These are phyloP conservation scores for Pyrrhia umbra DNA, from an alignment of 2,888 invertebrate species.

Conservation along the genomic window DNA sequence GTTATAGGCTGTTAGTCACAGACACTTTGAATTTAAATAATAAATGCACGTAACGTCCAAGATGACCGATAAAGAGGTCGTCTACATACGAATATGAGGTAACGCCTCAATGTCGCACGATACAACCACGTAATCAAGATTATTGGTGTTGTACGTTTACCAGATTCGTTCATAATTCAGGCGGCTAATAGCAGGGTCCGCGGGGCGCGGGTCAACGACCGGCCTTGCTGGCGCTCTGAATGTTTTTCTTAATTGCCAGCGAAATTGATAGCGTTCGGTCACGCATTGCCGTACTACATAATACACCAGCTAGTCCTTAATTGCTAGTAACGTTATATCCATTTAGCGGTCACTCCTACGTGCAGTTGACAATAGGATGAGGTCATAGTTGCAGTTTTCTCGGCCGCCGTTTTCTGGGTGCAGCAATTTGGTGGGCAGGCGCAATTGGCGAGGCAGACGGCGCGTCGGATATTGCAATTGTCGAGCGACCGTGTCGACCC, in stretches of 20 bases:
- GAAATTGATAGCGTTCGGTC: slow-evolving; percentile 80
- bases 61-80: slow-evolving; percentile 88
- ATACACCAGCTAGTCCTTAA: slow-evolving; percentile 60
- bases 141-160: slow-evolving; percentile 44
- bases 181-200: slow-evolving; percentile 71
- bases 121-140: slow-evolving; percentile 43
- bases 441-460: slow-evolving; percentile 78
- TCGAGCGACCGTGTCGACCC: slow-evolving; percentile 44
- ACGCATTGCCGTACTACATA: slow-evolving; percentile 71
- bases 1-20: slow-evolving; percentile 76
- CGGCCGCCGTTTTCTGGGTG: slow-evolving; percentile 67
- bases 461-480: slow-evolving; percentile 87
- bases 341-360: slow-evolving; percentile 75
- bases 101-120: slow-evolving; percentile 71
- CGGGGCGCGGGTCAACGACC: slow-evolving; percentile 72
- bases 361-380: slow-evolving; percentile 69
- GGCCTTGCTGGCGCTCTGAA: slow-evolving; percentile 80
- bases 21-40: slow-evolving; percentile 82
- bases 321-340: slow-evolving; percentile 55
- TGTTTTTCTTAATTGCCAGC: slow-evolving; percentile 79
- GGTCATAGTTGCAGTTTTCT: slow-evolving; percentile 81
- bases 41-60: slow-evolving; percentile 80
- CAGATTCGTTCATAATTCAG: slow-evolving; percentile 62
- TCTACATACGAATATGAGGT: slow-evolving; percentile 80
- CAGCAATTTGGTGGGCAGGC: slow-evolving; percentile 73